Conservation (phyloP, 2,888 invertebrate genomes). For the Coenonympha arcania region DNA sequence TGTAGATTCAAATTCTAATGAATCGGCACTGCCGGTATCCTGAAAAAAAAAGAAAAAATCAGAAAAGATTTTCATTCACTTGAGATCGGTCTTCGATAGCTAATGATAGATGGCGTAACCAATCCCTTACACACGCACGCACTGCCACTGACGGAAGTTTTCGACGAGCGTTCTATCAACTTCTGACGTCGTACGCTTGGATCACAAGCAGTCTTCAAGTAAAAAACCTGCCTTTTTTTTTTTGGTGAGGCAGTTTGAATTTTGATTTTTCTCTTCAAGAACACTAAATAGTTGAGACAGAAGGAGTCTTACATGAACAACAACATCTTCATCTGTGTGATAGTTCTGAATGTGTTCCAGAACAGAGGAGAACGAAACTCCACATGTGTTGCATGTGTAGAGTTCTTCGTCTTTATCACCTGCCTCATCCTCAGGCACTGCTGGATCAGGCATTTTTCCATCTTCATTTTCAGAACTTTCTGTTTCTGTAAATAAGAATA, state of each 20-base stretch:
- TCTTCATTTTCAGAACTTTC: slow-evolving; percentile 32
- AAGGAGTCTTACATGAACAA: slow-evolving; percentile 69
- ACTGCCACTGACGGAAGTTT: too few relatives aligned
- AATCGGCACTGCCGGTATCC: slow-evolving; percentile 28
- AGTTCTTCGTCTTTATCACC: slow-evolving; percentile 50
- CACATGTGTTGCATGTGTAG: slow-evolving; percentile 79
- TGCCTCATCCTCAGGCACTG: slow-evolving; percentile 27
- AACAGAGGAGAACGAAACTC: slow-evolving; percentile 77
- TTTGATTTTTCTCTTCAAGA: background rate
- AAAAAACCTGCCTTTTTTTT: too few relatives aligned
- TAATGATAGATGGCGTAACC: too few relatives aligned
- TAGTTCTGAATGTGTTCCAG: slow-evolving; percentile 78
- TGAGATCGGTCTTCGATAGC: too few relatives aligned
- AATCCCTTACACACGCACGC: too few relatives aligned
- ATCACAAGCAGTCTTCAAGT: too few relatives aligned
- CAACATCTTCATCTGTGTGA: slow-evolving; percentile 79
- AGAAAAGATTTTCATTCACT: background rate
- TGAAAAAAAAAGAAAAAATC: background rate
- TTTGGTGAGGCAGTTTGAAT: background rate
- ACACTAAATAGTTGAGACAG: too few relatives aligned
- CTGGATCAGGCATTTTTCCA: slow-evolving; percentile 34
- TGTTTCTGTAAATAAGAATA: slow-evolving; percentile 12
- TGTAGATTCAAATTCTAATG: slow-evolving; percentile 25
- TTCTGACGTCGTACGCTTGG: too few relatives aligned
- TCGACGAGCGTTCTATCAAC: too few relatives aligned